Percentiles rank a stretch among this genome's conserved stretches.
Evolutionary conservation across 2,113 vertebrate genomes (phyloP).

Genomic region (Fregata magnificens): DNA sequence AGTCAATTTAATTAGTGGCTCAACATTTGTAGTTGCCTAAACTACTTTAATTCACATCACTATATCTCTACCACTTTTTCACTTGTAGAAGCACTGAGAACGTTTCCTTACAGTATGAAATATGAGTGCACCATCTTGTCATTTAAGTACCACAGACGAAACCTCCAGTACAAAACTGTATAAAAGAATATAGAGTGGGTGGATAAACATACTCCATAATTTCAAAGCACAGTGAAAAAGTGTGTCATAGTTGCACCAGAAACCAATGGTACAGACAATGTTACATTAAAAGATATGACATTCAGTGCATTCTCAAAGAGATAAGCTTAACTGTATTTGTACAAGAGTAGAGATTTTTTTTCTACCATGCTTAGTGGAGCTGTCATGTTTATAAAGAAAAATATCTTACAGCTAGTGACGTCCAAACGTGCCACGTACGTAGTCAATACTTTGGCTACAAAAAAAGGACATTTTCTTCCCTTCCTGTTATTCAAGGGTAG

Average conservation of each 20-base stretch:
- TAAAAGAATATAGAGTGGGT: not conserved
- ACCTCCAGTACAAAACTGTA: not conserved
- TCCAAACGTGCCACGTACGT: not conserved
- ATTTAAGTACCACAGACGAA: not conserved
- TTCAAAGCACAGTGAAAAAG: not conserved
- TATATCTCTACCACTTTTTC: not conserved
- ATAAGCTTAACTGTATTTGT: not conserved
- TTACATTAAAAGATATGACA: not conserved
- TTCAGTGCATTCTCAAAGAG: not conserved
- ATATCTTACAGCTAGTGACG: not conserved
- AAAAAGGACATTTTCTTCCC: constrained; percentile 12
- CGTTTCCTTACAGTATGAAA: not conserved
- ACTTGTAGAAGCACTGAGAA: not conserved
- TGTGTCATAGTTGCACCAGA: not conserved
- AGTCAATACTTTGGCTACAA: not conserved
- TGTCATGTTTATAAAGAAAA: not conserved
- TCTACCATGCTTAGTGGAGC: not conserved
- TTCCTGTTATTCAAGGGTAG: constrained; percentile 24
- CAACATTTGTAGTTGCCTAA: not conserved
- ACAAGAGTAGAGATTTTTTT: not conserved
- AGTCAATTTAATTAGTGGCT: constrained; percentile 2
- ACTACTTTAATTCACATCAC: not conserved
- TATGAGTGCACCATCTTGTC: not conserved
- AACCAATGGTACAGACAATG: not conserved
- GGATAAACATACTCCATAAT: not conserved